Evolutionary conservation across 2,113 vertebrate genomes (phyloP).

Genomic region (Cnemophilus loriae): DNA sequence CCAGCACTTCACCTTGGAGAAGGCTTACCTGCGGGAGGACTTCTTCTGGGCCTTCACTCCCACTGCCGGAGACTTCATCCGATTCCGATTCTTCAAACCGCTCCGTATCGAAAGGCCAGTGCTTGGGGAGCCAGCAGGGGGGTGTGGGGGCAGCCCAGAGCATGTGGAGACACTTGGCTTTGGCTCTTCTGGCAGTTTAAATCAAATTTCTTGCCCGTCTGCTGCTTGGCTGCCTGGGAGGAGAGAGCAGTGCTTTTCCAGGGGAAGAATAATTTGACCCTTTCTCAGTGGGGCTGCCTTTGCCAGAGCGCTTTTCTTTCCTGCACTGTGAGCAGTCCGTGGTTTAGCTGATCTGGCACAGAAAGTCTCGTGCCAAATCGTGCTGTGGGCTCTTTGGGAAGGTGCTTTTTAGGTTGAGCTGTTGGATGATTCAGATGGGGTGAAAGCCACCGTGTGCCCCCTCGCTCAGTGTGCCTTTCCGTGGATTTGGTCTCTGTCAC

Average conservation of each 20-base stretch:
- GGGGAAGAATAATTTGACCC: background rate
- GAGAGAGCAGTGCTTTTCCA: background rate
- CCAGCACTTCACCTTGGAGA: slow-evolving; percentile 98
- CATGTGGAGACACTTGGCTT: background rate
- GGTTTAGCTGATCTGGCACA: background rate
- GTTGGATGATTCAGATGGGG: background rate
- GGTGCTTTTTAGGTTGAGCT: background rate
- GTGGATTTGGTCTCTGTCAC: slow-evolving; percentile 18
- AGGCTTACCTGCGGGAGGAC: slow-evolving; percentile 94
- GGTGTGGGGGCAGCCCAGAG: background rate
- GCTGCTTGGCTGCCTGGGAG: background rate
- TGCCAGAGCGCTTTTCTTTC: background rate
- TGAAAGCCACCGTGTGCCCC: background rate
- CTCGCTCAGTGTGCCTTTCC: background rate
- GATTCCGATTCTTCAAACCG: slow-evolving; percentile 95
- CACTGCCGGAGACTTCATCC: slow-evolving; percentile 91
- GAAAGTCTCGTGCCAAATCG: background rate
- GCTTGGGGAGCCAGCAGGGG: background rate
- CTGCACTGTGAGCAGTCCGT: background rate
- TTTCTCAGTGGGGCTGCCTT: background rate
- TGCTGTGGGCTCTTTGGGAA: background rate
- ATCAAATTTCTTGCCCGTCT: background rate
- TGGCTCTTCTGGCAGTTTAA: background rate
- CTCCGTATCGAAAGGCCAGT: slow-evolving; percentile 90
- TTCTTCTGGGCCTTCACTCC: slow-evolving; percentile 99